Evolutionary conservation across 2,113 vertebrate species (phyloP).

Genomic region (Podarcis cretensis): DNA sequence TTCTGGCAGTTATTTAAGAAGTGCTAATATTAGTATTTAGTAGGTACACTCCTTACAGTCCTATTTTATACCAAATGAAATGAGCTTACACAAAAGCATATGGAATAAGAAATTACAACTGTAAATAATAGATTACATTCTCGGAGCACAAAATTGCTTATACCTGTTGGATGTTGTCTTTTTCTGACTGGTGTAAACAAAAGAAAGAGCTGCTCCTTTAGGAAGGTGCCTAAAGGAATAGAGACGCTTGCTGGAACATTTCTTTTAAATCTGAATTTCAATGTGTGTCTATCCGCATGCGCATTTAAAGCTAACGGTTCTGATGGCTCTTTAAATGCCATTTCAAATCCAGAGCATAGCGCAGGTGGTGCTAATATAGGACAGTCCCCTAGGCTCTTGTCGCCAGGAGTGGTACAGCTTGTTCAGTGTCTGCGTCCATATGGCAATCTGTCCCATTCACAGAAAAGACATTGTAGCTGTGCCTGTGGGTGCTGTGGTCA

Average conservation of each 20-base stretch:
- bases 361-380: conserved; percentile 92
- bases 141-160: conserved; percentile 69
- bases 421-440: conserved; percentile 90
- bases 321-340: conserved; percentile 73
- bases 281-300: conserved; percentile 40
- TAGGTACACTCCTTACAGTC: not conserved
- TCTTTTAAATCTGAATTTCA: conserved; percentile 74
- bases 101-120: conserved; percentile 42
- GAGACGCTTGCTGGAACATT: conserved; percentile 69
- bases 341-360: conserved; percentile 72
- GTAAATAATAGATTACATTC: conserved; percentile 62
- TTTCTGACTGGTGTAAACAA: conserved; percentile 67
- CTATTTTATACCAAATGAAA: not conserved
- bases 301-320: conserved; percentile 72
- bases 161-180: conserved; percentile 73
- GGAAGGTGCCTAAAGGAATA: conserved; percentile 71
- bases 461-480: conserved; percentile 75
- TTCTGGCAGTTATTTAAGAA: conserved; percentile 19
- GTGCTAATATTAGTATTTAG: not conserved
- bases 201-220: conserved; percentile 69
- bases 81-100: not conserved
- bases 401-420: conserved; percentile 88
- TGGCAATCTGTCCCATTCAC: conserved; percentile 86
- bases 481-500: conserved; percentile 78
- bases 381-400: conserved; percentile 92